Evolutionary conservation across 2,113 vertebrate genomes (phyloP).

Genomic region (Passer domesticus): DNA sequence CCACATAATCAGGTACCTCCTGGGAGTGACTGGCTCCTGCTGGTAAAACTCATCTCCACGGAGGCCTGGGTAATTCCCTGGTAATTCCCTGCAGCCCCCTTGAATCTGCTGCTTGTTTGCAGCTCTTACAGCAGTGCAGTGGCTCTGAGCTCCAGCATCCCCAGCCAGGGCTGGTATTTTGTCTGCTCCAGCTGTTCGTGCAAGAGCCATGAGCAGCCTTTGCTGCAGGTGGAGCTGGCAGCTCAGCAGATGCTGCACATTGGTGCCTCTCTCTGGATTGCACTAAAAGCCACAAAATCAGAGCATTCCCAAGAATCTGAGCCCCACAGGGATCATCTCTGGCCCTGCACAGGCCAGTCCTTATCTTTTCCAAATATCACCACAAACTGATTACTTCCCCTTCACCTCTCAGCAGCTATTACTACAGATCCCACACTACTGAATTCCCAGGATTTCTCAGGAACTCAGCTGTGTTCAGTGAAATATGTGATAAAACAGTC

Average conservation of each 20-base stretch:
- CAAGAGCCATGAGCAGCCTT: neutral
- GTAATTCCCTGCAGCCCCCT: neutral
- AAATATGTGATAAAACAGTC: accelerated
- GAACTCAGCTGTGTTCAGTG: neutral
- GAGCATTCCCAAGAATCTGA: neutral
- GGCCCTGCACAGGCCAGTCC: neutral
- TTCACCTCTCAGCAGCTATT: neutral
- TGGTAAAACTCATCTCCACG: neutral
- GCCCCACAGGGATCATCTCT: neutral
- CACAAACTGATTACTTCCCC: neutral
- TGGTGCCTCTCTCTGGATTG: neutral
- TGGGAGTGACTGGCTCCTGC: neutral
- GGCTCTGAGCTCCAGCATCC: neutral
- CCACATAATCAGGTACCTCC: neutral
- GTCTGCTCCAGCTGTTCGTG: neutral
- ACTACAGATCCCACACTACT: neutral
- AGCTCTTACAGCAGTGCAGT: neutral
- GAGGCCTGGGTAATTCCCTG: neutral
- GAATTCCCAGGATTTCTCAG: neutral
- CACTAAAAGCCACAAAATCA: neutral
- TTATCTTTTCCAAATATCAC: neutral
- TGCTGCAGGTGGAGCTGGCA: conserved; percentile 12
- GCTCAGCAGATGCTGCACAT: neutral
- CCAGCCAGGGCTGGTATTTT: neutral
- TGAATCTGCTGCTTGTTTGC: neutral